Conservation (phyloP, 2,797 vertebrate genomes). For the Lutjanus argentimaculatus region DNA sequence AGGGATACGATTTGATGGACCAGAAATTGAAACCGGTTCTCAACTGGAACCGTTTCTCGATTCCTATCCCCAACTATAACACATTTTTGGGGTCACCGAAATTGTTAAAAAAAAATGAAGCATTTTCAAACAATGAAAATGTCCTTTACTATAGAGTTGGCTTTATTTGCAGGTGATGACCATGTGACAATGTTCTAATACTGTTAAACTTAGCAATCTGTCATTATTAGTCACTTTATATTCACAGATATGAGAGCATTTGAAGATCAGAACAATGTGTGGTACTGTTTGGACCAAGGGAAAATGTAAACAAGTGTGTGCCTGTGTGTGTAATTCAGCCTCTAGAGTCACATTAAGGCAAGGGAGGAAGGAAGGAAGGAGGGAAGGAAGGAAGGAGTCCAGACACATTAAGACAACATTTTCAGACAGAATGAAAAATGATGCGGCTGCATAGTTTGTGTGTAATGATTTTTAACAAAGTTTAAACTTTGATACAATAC, state of each 20-base stretch:
- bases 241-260: not conserved
- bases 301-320: conserved; percentile 5
- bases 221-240: not conserved
- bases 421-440: conserved; percentile 31
- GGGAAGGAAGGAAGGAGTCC: conserved; percentile 13
- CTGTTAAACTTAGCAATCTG: not conserved
- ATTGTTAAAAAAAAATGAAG: not conserved
- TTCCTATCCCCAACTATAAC: no score
- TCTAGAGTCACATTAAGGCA: conserved; percentile 53
- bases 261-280: not conserved
- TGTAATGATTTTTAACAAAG: not conserved
- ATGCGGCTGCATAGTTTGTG: conserved; percentile 26
- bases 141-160: not conserved
- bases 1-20: no score
- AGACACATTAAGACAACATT: conserved; percentile 34
- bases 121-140: not conserved
- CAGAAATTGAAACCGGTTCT: no score
- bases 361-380: no score
- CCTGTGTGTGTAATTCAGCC: conserved; percentile 11
- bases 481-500: no score
- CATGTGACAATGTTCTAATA: not conserved
- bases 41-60: no score
- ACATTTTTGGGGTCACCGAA: not conserved
- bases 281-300: conserved; percentile 6
- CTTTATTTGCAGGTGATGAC: not conserved